Base-by-base conservation (phyloP, 2,888 invertebrate species). In the Tipula unca region DNA sequence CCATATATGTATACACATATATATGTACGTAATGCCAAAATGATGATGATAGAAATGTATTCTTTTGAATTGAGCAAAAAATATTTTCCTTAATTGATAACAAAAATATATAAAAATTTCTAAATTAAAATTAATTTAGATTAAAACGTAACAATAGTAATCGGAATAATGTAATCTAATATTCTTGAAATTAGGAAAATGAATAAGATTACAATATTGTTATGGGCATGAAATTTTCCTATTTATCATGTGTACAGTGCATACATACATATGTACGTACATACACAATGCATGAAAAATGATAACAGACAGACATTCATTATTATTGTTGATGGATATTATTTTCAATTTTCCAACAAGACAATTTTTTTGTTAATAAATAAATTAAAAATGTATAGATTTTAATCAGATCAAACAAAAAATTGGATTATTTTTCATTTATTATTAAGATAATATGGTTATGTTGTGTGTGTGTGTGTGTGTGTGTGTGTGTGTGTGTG, bases 51-150 rank as follows among this genome's bases (percentile, higher is more conserved):
- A 48, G 17, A 17, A 69, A 69, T 3, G 6, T 48, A 48, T n/a
- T 48, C 48, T 48, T n/a, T 48, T 48, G 48, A 48, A 48, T 2
- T 48, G 48, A 25, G 20, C 10, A 20, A 69, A 69, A 54, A 25
- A 69, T 25, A 69, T 69, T 69, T 69, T 69, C 20, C 69, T 69
- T 69, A 69, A 69, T 69, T 69, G 25, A 69, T 69, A 69, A 69
- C 69, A 69, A 69, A 69, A 69, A 6, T 69, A 25, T 25, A 69
- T n/a, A n/a, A n/a, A n/a, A n/a, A n/a, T 69, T n/a, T 25, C 6
- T 69, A 69, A 69, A 69, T 69, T 69, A 69, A 69, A n/a, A 25
- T 69, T 69, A 69, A 69, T 69, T 69, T 69, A 69, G 69, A 69
- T 69, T 69, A 69, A 69, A 69, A 10, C 10, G 69, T 69, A 69